phyloP scores from a whole-genome alignment of 92 coral and sea anemone genomes.

The Epizoanthus scotinus region DNA sequence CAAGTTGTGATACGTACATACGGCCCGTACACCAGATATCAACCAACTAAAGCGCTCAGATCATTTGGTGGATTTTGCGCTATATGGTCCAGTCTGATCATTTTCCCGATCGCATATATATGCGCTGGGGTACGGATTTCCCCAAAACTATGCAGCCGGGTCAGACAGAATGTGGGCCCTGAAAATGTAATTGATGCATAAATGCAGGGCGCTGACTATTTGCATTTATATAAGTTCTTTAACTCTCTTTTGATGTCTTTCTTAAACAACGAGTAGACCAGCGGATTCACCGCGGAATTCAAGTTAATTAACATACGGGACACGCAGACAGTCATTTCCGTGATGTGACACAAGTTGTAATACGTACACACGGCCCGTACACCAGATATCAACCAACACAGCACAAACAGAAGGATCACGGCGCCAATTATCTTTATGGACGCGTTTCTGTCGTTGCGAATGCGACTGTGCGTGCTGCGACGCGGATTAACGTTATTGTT shows the following conservation, averaged over 20 bases:
- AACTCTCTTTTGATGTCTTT: conserved; percentile 9
- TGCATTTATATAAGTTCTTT: not conserved
- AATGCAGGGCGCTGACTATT: not conserved
- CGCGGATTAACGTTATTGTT: not conserved
- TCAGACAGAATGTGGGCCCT: too few species aligned
- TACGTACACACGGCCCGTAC: conserved; percentile 23
- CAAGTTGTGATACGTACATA: conserved; percentile 8
- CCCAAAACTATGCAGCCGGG: too few species aligned
- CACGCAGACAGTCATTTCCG: conserved; percentile 15
- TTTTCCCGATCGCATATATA: too few species aligned
- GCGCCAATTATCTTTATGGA: conserved; percentile 27
- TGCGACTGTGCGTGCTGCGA: not conserved
- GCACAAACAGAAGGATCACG: conserved; percentile 10
- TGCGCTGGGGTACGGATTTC: too few species aligned
- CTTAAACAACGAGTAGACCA: conserved; percentile 20
- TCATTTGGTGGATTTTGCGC: too few species aligned
- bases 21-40: conserved; percentile 19
- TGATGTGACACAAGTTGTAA: conserved; percentile 12
- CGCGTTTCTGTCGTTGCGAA: conserved; percentile 9
- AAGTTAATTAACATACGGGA: conserved; percentile 24
- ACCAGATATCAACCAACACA: conserved; percentile 17
- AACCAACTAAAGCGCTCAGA: conserved; percentile 17
- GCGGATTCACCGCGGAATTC: conserved; percentile 23
- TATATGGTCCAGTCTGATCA: too few species aligned
- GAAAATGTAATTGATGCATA: too few species aligned